A percentile compares a stretch with the other conserved stretches of the same genome.
phyloP scores from a whole-genome alignment of 2,797 vertebrate species.

The Poecilia picta region DNA sequence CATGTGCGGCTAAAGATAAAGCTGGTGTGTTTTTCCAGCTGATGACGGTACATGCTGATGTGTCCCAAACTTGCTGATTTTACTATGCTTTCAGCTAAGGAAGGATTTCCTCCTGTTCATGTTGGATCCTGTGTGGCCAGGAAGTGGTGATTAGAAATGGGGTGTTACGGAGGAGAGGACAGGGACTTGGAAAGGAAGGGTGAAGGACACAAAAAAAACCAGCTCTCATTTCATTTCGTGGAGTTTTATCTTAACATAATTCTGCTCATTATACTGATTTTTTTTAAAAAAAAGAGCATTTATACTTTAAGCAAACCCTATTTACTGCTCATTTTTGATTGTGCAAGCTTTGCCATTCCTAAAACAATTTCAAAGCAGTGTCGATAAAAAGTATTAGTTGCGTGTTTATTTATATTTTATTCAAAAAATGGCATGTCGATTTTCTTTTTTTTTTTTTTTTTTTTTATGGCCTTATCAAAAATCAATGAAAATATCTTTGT shows the following conservation, averaged over 20 bases:
- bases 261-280: not conserved
- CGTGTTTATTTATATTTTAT: not conserved
- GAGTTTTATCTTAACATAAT: not conserved
- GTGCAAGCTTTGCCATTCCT: not conserved
- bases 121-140: conserved; percentile 79
- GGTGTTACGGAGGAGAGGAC: conserved; percentile 42
- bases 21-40: conserved; percentile 68
- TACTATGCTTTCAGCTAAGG: conserved; percentile 66
- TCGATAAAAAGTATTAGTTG: not conserved
- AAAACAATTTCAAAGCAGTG: not conserved
- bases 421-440: not conserved
- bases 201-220: not conserved
- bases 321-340: not conserved
- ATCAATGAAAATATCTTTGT: not conserved
- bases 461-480: not conserved
- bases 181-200: conserved; percentile 22
- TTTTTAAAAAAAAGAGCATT: not conserved
- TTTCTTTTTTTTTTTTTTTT: not conserved
- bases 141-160: conserved; percentile 74
- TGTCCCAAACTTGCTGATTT: conserved; percentile 50
- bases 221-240: not conserved
- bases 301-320: not conserved
- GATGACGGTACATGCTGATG: conserved; percentile 60
- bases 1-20: conserved; percentile 74
- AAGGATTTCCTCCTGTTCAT: conserved; percentile 80